These are phyloP conservation scores for Mustela lutreola DNA, from an alignment of 2,113 vertebrate genomes.

Conservation along the genomic window DNA sequence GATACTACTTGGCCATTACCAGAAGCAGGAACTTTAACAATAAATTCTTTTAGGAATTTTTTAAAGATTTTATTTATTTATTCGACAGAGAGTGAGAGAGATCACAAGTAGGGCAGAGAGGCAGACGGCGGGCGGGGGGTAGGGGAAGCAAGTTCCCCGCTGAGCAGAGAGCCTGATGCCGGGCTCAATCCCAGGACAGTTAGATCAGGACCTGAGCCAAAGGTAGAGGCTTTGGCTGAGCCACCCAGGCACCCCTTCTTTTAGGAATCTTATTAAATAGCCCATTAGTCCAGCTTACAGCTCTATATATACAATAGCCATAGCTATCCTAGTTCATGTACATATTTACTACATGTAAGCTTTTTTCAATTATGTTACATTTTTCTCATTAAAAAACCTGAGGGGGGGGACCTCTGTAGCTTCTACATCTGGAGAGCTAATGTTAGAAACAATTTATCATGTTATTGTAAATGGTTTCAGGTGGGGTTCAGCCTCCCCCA, in stretches of 20 bases:
- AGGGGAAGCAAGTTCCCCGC: too few relatives aligned
- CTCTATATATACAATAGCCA: not conserved
- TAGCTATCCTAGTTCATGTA: not conserved
- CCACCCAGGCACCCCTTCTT: not conserved
- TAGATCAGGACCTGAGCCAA: too few relatives aligned
- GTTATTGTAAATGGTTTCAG: not conserved
- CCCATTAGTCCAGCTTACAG: not conserved
- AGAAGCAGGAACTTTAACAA: not conserved
- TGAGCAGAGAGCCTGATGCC: too few relatives aligned
- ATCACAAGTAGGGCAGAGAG: too few relatives aligned
- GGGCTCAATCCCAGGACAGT: too few relatives aligned
- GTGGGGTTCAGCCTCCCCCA: not conserved
- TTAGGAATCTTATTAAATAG: not conserved
- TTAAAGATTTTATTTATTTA: not conserved
- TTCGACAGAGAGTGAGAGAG: too few relatives aligned
- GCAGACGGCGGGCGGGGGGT: rapidly evolving
- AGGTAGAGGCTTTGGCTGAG: too few relatives aligned
- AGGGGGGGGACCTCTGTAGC: not conserved
- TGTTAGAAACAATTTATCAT: not conserved
- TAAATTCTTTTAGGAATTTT: not conserved
- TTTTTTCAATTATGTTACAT: not conserved
- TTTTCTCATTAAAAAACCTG: not conserved
- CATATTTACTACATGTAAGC: not conserved
- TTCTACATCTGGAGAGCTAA: not conserved
- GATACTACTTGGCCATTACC: not conserved